Conservation (phyloP, 2,113 vertebrate species). For the Notarius lentiginosus region DNA sequence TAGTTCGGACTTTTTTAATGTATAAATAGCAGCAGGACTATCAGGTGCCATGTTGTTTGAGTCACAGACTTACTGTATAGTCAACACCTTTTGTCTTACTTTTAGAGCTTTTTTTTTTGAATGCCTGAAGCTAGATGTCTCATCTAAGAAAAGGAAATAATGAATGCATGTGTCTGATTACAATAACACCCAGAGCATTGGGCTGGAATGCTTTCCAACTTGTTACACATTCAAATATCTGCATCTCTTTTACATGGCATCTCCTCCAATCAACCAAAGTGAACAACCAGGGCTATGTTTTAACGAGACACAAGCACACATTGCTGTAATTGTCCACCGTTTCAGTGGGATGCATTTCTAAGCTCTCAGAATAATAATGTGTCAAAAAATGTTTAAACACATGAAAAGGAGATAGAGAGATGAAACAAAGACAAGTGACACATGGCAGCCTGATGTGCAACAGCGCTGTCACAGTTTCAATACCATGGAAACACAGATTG, state of each 20-base stretch:
- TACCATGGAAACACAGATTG: slow-evolving; percentile 34
- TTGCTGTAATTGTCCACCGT: not conserved
- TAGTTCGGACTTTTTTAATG: not conserved
- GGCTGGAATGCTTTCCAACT: not conserved
- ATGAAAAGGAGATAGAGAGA: slow-evolving; percentile 33
- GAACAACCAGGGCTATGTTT: not conserved
- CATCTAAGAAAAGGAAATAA: not conserved
- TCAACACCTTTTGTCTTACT: not conserved
- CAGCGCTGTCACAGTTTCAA: slow-evolving; percentile 20
- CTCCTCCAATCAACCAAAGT: not conserved
- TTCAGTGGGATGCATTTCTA: not conserved
- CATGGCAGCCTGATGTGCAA: slow-evolving; percentile 32
- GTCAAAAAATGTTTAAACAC: slow-evolving; percentile 38
- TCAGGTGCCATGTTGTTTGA: not conserved
- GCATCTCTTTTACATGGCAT: not conserved
- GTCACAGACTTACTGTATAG: not conserved
- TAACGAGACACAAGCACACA: not conserved
- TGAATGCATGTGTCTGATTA: not conserved
- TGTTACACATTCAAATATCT: not conserved
- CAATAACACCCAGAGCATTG: not conserved
- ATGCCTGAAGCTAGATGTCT: not conserved
- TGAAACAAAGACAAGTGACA: slow-evolving; percentile 16
- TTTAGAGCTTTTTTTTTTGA: not conserved
- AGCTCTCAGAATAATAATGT: slow-evolving; percentile 20
- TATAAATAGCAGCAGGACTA: not conserved